Conservation (phyloP, 2,888 invertebrate genomes). For the Frankliniella intonsa region DNA sequence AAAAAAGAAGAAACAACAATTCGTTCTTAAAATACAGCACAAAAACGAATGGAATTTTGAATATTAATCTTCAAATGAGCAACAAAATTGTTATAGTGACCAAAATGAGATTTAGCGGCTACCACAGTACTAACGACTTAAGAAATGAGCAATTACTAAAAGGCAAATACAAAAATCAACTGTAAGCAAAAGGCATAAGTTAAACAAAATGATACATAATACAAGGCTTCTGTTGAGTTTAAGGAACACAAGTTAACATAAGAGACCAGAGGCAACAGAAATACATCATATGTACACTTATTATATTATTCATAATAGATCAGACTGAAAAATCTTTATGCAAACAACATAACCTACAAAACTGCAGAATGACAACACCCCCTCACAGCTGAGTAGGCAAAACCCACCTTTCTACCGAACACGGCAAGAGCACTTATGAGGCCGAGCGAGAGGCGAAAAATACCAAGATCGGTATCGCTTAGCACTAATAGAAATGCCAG, state of each 20-base stretch:
- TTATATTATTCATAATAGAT: not conserved
- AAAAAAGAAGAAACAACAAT: not conserved
- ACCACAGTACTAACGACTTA: too few relatives aligned
- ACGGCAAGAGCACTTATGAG: not conserved
- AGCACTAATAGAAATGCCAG: too few relatives aligned
- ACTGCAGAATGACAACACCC: conserved; percentile 15
- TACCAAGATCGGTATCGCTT: not conserved
- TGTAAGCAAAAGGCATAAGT: not conserved
- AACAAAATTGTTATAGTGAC: too few relatives aligned
- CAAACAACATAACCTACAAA: not conserved
- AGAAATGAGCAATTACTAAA: too few relatives aligned
- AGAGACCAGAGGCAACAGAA: not conserved
- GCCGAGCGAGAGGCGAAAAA: not conserved
- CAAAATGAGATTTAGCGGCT: too few relatives aligned
- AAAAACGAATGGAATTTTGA: not conserved
- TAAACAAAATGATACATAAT: not conserved
- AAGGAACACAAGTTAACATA: not conserved
- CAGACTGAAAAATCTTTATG: not conserved
- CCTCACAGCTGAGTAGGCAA: conserved; percentile 27
- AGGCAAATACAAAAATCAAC: not conserved
- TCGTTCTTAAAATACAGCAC: not conserved
- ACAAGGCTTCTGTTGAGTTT: not conserved
- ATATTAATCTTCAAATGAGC: too few relatives aligned
- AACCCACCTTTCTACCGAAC: not conserved
- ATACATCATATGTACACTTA: not conserved